Evolutionary conservation across 1,140 invertebrate species (phyloP).

Genomic region (Leptoteleia sp.): DNA sequence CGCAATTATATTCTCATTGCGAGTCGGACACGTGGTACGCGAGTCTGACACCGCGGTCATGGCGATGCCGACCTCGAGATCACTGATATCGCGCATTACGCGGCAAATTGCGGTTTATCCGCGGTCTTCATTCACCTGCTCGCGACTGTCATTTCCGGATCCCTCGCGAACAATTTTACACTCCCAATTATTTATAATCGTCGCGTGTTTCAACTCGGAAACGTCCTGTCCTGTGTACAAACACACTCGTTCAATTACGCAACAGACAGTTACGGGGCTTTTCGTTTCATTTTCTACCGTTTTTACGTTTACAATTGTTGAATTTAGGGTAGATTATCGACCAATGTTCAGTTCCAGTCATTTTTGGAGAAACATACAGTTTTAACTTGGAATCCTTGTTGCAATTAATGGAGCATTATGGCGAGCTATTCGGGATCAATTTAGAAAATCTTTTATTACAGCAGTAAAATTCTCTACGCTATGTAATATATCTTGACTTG

Average conservation of each 20-base stretch:
- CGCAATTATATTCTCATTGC: conserved; percentile 79
- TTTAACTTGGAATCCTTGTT: too few species aligned
- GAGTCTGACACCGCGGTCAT: conserved; percentile 76
- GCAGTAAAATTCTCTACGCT: too few species aligned
- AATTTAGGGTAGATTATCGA: too few species aligned
- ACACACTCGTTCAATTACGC: conserved; percentile 13
- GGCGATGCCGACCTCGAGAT: conserved; percentile 77
- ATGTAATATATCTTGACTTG: too few species aligned
- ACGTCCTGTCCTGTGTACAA: conserved; percentile 13
- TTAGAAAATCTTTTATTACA: too few species aligned
- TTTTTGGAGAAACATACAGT: too few species aligned
- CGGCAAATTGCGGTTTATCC: conserved; percentile 66
- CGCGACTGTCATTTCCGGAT: conserved; percentile 43
- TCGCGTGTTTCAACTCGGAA: conserved; percentile 6
- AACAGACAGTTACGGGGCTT: conserved; percentile 36
- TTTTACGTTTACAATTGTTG: conserved; percentile 12
- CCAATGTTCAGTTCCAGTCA: too few species aligned
- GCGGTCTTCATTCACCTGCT: conserved; percentile 62
- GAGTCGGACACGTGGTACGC: conserved; percentile 76
- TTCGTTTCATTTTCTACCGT: too few species aligned
- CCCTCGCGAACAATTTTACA: conserved; percentile 2
- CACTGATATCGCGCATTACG: conserved; percentile 77
- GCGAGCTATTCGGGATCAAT: too few species aligned
- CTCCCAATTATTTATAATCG: conserved; percentile 25
- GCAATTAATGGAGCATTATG: too few species aligned